phyloP scores from a whole-genome alignment of 2,888 invertebrate species.

The Metellina segmentata region DNA sequence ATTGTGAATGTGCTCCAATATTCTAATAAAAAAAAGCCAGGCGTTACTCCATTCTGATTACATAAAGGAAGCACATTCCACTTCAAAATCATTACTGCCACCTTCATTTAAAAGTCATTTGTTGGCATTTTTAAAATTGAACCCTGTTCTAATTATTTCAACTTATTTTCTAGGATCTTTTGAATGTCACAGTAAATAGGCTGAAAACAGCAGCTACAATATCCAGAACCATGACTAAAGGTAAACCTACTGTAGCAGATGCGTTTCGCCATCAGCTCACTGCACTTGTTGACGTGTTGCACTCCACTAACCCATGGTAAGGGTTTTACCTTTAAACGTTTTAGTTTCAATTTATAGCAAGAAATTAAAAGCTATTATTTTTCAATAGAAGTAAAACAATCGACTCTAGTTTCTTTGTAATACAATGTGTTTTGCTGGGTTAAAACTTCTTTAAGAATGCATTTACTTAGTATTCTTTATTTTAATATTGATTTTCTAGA shows the following conservation, averaged over 20 bases:
- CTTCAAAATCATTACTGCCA: too few relatives aligned
- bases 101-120: too few relatives aligned
- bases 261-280: conserved; percentile 93
- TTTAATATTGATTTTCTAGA: too few relatives aligned
- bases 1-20: too few relatives aligned
- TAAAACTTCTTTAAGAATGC: too few relatives aligned
- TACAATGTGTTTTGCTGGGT: not conserved
- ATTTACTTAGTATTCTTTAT: too few relatives aligned
- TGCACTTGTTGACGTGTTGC: conserved; percentile 92
- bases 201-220: conserved; percentile 81
- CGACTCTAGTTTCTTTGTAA: not conserved
- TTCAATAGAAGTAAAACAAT: not conserved
- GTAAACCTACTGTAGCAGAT: conserved; percentile 93
- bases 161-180: conserved; percentile 82
- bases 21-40: too few relatives aligned
- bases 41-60: too few relatives aligned
- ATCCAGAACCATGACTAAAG: conserved; percentile 91
- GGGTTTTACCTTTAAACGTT: not conserved
- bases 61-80: too few relatives aligned
- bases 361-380: not conserved
- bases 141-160: not conserved
- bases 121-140: too few relatives aligned
- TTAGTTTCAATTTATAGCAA: not conserved
- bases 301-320: conserved; percentile 93
- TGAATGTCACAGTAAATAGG: conserved; percentile 81